These are phyloP conservation scores for Arenaria interpres DNA, from an alignment of 2,113 vertebrate species.

Conservation along the genomic window DNA sequence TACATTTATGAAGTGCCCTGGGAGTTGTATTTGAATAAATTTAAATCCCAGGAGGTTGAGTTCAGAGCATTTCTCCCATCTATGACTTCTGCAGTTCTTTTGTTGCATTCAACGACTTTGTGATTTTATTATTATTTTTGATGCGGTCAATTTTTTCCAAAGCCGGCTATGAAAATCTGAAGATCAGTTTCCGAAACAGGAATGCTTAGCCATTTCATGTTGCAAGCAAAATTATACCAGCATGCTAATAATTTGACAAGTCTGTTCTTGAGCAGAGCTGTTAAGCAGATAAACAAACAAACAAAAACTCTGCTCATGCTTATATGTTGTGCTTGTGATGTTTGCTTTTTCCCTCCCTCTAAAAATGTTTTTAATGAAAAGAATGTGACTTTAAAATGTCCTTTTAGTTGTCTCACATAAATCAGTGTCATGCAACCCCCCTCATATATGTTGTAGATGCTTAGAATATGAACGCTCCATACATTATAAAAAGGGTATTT, in stretches of 20 bases:
- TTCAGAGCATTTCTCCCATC: neutral
- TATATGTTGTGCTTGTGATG: neutral
- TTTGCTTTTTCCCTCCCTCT: neutral
- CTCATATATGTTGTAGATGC: neutral
- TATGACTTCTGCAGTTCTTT: neutral
- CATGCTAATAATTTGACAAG: slow-evolving; percentile 24
- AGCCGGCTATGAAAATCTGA: neutral
- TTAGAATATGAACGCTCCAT: neutral
- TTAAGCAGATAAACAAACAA: slow-evolving; percentile 48
- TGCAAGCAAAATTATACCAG: neutral
- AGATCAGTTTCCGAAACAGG: neutral
- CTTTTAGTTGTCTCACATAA: slow-evolving; percentile 4
- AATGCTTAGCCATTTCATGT: neutral
- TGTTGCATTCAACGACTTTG: neutral
- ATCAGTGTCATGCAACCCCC: neutral
- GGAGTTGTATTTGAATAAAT: neutral
- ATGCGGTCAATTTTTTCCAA: neutral
- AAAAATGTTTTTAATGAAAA: neutral
- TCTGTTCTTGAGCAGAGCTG: slow-evolving; percentile 32
- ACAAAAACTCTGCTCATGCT: neutral
- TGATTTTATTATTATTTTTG: neutral
- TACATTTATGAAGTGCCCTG: neutral
- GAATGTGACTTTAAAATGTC: slow-evolving; percentile 5
- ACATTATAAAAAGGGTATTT: neutral
- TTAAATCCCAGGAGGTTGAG: neutral